phyloP scores from a whole-genome alignment of 2,113 vertebrate genomes.

The Excalfactoria chinensis region DNA sequence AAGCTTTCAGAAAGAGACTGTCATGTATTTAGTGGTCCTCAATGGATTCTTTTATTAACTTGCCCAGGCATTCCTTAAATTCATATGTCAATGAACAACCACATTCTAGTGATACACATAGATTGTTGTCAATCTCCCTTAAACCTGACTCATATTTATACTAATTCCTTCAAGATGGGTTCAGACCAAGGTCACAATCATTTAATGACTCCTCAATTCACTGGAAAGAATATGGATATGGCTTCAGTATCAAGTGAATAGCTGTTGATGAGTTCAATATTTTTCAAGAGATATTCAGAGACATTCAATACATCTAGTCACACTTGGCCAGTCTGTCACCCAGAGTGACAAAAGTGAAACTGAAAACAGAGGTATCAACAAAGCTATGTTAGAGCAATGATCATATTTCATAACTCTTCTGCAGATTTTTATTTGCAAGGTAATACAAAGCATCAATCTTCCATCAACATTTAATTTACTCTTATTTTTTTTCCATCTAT shows the following conservation, averaged over 20 bases:
- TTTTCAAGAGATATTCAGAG: not conserved
- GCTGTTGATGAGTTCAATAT: not conserved
- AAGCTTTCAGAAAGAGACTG: not conserved
- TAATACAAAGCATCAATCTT: not conserved
- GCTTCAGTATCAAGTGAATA: not conserved
- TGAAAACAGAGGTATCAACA: not conserved
- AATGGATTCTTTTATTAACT: not conserved
- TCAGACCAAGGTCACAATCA: not conserved
- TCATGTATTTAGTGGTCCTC: not conserved
- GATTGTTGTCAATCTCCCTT: not conserved
- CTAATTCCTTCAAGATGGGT: not conserved
- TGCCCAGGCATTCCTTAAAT: not conserved
- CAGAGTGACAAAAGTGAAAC: not conserved
- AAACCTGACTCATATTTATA: not conserved
- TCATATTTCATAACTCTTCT: not conserved
- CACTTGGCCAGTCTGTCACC: not conserved
- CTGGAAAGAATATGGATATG: not conserved
- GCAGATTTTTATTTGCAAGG: not conserved
- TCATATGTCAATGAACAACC: not conserved
- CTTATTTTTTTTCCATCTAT: not conserved
- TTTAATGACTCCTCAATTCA: not conserved
- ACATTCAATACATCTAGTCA: not conserved
- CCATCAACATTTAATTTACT: not conserved
- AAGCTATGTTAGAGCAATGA: not conserved
- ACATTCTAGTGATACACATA: not conserved